Conservation (phyloP, 2,888 invertebrate genomes). For the Pollenia griseotomentosa region DNA sequence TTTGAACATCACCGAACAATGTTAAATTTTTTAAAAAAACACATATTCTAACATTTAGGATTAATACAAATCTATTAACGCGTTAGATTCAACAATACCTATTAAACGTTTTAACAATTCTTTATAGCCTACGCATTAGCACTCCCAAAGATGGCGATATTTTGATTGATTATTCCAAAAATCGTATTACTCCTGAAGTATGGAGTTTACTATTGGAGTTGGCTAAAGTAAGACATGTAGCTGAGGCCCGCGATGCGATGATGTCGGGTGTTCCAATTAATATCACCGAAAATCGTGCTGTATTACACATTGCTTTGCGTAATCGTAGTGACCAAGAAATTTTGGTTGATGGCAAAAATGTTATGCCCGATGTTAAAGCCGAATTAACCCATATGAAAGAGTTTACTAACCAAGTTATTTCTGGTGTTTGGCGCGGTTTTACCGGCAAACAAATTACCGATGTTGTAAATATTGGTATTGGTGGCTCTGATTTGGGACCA, state of each 20-base stretch:
- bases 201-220: constrained; percentile 91
- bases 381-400: constrained; percentile 97
- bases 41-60: too few species aligned
- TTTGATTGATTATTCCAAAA: constrained; percentile 98
- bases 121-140: constrained; percentile 86
- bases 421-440: constrained; percentile 90
- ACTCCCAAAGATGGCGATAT: constrained; percentile 96
- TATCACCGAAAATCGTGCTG: constrained; percentile 98
- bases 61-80: too few species aligned
- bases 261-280: constrained; percentile 97
- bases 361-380: constrained; percentile 95
- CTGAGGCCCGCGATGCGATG: constrained; percentile 95
- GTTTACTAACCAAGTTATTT: constrained; percentile 92
- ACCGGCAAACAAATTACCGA: constrained; percentile 98
- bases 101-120: neutral
- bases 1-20: too few species aligned
- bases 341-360: constrained; percentile 93
- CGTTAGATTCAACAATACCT: neutral
- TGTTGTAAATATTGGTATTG: constrained; percentile 99
- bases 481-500: constrained; percentile 99
- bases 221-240: constrained; percentile 92
- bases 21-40: too few species aligned
- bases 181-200: constrained; percentile 92
- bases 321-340: constrained; percentile 90
- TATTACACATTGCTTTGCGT: constrained; percentile 96